A percentile compares a stretch with the other conserved stretches of the same genome.
phyloP scores from a whole-genome alignment of 2,113 vertebrate genomes.

The Mixornis gularis region DNA sequence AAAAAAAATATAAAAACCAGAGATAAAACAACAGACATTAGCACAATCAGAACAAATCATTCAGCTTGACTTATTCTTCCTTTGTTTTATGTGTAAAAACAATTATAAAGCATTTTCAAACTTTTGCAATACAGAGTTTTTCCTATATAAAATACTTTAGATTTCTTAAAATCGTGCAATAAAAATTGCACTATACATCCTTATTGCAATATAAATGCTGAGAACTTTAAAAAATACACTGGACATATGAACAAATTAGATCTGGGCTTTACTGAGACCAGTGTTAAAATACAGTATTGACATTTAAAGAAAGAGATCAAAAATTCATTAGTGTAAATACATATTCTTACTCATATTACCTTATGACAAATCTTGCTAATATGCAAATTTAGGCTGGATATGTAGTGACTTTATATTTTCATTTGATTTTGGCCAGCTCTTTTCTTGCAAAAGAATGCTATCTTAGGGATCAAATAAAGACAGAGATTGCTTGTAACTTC shows the following conservation, averaged over 20 bases:
- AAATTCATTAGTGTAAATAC: background rate
- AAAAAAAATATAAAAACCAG: background rate
- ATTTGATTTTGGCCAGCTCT: background rate
- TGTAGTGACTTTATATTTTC: background rate
- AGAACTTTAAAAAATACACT: background rate
- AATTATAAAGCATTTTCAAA: background rate
- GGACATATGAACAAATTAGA: background rate
- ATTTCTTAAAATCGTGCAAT: background rate
- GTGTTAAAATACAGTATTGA: background rate
- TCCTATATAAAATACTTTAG: background rate
- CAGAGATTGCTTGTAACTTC: background rate
- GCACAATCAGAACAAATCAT: background rate
- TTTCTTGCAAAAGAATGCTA: background rate
- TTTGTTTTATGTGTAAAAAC: background rate
- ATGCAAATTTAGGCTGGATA: background rate
- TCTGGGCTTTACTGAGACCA: background rate
- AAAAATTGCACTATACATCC: background rate
- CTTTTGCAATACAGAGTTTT: background rate
- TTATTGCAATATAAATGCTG: background rate
- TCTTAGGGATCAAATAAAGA: background rate
- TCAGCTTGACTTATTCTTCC: background rate
- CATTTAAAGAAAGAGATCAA: background rate
- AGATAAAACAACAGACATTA: background rate
- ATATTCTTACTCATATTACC: background rate
- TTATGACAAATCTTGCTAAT: background rate